Evolutionary conservation across 2,113 vertebrate species (phyloP), one percentile per base, ranked within the genome.

Genomic region (Thamnaconus septentrionalis): DNA sequence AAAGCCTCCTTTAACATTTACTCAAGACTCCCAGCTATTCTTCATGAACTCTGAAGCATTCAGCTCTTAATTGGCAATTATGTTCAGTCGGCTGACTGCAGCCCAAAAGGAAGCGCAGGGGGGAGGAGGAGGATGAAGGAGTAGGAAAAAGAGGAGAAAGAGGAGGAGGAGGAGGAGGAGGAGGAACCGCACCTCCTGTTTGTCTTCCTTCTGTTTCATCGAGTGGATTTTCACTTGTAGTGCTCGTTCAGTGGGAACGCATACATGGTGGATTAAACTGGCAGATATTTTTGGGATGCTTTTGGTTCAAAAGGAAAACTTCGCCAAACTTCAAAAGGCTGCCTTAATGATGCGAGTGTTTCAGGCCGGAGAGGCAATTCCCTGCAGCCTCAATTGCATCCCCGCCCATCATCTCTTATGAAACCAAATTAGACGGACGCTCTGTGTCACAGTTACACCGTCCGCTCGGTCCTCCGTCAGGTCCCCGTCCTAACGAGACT

Each of bases 31-130:
- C 49, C 61, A 62, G 60, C 57, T 57, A 76, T 87, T 88, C 76
- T 84, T 82, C 71, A 64, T 74, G 63, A 72, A 82, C 75, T 75
- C 76, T 80, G 79, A 86, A 78, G 79, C 64, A 56, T 70, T 78
- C 58, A 69, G 12, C 44, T 39, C 46, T 59, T 82, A 85, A 87
- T 85, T 80, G 81, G 67, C 79, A 83, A 85, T 89, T 85, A 82
- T 74, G 52, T 74, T 41, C 64, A 75, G 45, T 76, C 71, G 76
- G 76, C 66, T 81, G 78, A 64, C 73, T 58, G 64, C 61, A 68
- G 75, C 41, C 65, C 69, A 61, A 58, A 71, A 46, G 5, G 69
- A 68, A 43, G 5, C 48, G 11, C 9, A 11, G 48, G 7, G 59
- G 12, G 7, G 51, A 3, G 6, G 57, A 39, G 8, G 18, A 45